Base-by-base conservation (phyloP, 2,113 vertebrate genomes). In the Scartelaos histophorus region DNA sequence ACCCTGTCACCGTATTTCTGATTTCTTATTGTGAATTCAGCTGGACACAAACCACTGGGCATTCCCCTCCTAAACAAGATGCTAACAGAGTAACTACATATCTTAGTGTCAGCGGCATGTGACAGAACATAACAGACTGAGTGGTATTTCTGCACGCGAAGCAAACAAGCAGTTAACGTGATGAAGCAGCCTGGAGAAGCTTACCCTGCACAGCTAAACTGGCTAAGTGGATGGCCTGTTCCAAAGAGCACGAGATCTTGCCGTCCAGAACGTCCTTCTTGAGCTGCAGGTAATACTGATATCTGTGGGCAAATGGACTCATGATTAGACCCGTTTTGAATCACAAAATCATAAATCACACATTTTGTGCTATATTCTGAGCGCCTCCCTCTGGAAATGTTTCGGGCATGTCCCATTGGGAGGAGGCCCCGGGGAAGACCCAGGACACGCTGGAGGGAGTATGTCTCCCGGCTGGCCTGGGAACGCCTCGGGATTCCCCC, bases 251-350 rank as follows among this genome's bases (percentile, higher is more conserved):
- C 67, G 96, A 94, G 93, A 99, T 96, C 86, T 90, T 95, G 71
- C 97, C 96, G 81, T 99, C 98, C 89, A 98, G 92, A 88, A 99
- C 93, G 84, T 99, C 97, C 87, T 99, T 99, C 92, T 98, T 99
- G 85, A 99, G 84, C 70, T 99, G 97, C 43, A 99, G 93, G 80
- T 99, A 99, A 97, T 99, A 99, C 95, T 99, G 98, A 93, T 98
- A 99, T 90, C 97, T 98, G 91, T 56, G 67, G 13, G 12, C 64
- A 62, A 12, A 25, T 15, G 0, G 13, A 25, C 13, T 25, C 22
- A 58, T 12, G 13, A 13, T 56, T 22, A 56, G n/a, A 11, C 16
- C 47, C 1, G 16, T 19, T 15, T 15, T 47, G 46, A 47, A 47
- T 15, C 17, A 51, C 16, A 1, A 13, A 29, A 29, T 29, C 29